A percentile compares a stretch with the other conserved stretches of the same genome.
Evolutionary conservation across 35 echinoderm and acorn worm genomes (phyloP).

Genomic region (Apostichopus californicus): DNA sequence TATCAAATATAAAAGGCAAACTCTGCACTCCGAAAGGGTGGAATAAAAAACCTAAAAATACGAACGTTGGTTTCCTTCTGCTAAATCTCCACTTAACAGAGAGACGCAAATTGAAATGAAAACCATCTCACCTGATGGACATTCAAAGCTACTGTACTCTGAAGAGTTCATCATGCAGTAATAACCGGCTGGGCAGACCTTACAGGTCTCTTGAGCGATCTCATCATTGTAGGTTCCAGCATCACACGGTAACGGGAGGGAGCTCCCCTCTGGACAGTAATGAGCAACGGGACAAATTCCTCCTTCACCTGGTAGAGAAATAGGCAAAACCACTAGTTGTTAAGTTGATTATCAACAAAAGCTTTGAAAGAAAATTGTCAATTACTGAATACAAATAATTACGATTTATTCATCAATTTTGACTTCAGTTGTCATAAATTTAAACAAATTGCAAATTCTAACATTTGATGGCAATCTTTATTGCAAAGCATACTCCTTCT

Average conservation of each 20-base stretch:
- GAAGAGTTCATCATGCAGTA: slow-evolving; percentile 87
- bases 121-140: slow-evolving; percentile 71
- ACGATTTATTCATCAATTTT: too few species aligned
- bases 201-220: slow-evolving; percentile 62
- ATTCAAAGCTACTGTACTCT: slow-evolving; percentile 70
- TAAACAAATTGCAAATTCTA: neutral
- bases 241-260: slow-evolving; percentile 69
- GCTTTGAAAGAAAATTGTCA: too few species aligned
- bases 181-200: slow-evolving; percentile 75
- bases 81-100: too few species aligned
- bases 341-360: too few species aligned
- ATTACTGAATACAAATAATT: too few species aligned
- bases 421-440: neutral
- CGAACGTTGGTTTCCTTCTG: too few species aligned
- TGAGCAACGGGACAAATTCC: slow-evolving; percentile 96
- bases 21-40: too few species aligned
- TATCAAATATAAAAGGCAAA: too few species aligned
- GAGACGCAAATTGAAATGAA: neutral
- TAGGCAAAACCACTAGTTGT: neutral
- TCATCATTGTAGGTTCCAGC: slow-evolving; percentile 80
- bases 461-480: too few species aligned
- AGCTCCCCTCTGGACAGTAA: slow-evolving; percentile 82
- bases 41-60: neutral
- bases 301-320: slow-evolving; percentile 77
- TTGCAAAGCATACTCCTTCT: too few species aligned